Conservation (phyloP, 1,140 invertebrate genomes). For the Spodoptera frugiperda region DNA sequence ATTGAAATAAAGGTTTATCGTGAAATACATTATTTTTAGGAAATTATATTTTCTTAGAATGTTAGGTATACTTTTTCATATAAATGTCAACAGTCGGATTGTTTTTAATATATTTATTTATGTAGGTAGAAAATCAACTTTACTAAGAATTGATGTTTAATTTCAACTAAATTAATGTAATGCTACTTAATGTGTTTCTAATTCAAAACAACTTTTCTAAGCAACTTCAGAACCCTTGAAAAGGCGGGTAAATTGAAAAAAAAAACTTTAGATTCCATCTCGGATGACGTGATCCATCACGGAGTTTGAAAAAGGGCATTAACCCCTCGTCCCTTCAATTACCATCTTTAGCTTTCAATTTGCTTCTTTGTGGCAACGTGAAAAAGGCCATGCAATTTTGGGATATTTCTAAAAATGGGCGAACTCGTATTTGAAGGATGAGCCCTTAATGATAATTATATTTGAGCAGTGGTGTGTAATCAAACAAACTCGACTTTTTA, state of each 20-base stretch:
- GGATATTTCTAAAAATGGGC: constrained; percentile 18
- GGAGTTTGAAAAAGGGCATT: constrained; percentile 71
- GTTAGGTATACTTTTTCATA: too few species aligned
- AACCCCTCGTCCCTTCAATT: constrained; percentile 79
- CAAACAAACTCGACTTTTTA: constrained; percentile 3
- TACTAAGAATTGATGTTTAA: too few species aligned
- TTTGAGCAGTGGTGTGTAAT: not conserved
- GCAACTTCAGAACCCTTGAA: constrained; percentile 1
- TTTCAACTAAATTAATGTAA: not conserved
- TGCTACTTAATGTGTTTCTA: not conserved
- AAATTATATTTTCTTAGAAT: too few species aligned
- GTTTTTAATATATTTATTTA: too few species aligned
- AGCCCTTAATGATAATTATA: constrained; percentile 1
- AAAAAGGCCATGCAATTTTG: constrained; percentile 42
- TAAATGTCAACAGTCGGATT: too few species aligned
- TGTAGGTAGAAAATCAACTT: too few species aligned
- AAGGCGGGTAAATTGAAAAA: constrained; percentile 33
- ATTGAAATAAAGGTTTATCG: too few species aligned
- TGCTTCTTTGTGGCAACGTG: constrained; percentile 57
- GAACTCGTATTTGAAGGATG: constrained; percentile 15
- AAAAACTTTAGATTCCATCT: constrained; percentile 58
- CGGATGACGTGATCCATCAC: constrained; percentile 77
- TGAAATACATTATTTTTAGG: too few species aligned
- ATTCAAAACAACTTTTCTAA: not conserved
- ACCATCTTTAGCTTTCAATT: constrained; percentile 84